A percentile compares a stretch with the other conserved stretches of the same genome.
Conservation (phyloP, 2,888 invertebrate species). For the Drosophila mulleri region DNA sequence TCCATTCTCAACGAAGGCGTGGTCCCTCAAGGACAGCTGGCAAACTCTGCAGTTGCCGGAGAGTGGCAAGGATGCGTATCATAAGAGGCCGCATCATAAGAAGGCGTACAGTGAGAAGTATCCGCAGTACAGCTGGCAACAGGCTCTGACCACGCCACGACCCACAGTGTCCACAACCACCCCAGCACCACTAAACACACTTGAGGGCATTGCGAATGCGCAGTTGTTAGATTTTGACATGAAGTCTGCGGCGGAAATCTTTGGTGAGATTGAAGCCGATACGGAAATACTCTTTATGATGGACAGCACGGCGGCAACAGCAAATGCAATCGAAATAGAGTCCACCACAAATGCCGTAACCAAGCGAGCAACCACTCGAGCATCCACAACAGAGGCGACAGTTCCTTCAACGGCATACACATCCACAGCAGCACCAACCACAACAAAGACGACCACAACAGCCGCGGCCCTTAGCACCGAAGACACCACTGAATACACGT, state of each 20-base stretch:
- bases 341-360: slow-evolving; percentile 12
- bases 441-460: background rate
- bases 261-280: slow-evolving; percentile 16
- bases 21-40: slow-evolving; percentile 46
- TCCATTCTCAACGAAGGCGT: slow-evolving; percentile 13
- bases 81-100: slow-evolving; percentile 30
- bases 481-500: slow-evolving; percentile 8
- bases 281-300: slow-evolving; percentile 20
- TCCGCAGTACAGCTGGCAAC: background rate
- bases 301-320: slow-evolving; percentile 17
- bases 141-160: background rate
- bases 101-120: slow-evolving; percentile 34
- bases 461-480: background rate
- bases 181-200: background rate
- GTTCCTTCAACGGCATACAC: slow-evolving; percentile 1
- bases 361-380: background rate
- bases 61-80: slow-evolving; percentile 25
- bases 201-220: background rate
- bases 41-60: slow-evolving; percentile 23
- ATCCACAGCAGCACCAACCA: slow-evolving; percentile 1
- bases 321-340: background rate
- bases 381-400: slow-evolving; percentile 16
- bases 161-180: slow-evolving; percentile 9
- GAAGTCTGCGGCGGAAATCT: slow-evolving; percentile 8
- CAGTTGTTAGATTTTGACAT: slow-evolving; percentile 14